Base-by-base conservation (phyloP, 2,888 invertebrate species). In the Microchrysa polita region DNA sequence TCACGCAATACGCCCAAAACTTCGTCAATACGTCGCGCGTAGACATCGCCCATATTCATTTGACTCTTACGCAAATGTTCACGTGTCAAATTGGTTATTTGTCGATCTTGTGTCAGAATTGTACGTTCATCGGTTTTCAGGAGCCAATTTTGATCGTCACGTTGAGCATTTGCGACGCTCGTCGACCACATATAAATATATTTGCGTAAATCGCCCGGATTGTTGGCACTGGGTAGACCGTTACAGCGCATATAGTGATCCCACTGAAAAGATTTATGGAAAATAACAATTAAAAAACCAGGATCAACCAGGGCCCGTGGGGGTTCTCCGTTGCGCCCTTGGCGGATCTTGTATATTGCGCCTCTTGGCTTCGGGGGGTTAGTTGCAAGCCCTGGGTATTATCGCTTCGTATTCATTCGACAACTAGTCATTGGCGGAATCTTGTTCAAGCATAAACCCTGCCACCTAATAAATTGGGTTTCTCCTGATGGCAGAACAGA, bases 171-270 rank as follows among this genome's bases (percentile, higher is more conserved):
- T 23, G 80, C 79, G 4, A 81, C 81, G 72, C 81, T 81, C 57
- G 78, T 78, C 48, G 79, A 79, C 85, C 85, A 85, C 77, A 84
- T 83, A 76, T 85, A 83, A 34, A 85, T 81, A 74, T 85, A 85
- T 71, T 83, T 84, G 5, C 85, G 80, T 63, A 85, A 77, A 77
- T 85, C 85, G 71, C 84, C 82, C 7, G 85, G 84, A 76, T 83
- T 82, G 59, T 80, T 81, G 1, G 83, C 81, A 77, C 81, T 83
- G 1, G 85, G 85, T 5, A 85, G 77, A 1, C 85, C 84, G 73
- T 85, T 83, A 79, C 85, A 85, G 5, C 84, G 82, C 84, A 85
- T 85, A 72, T 81, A 85, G 74, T 82, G 82, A 71, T 83, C 82
- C 85, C 85, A 85, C 61, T 84, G 40, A 10, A 55, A 18, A 10